These are phyloP conservation scores for Pachyuromys duprasi DNA, from an alignment of 2,797 vertebrate genomes.

Conservation along the genomic window DNA sequence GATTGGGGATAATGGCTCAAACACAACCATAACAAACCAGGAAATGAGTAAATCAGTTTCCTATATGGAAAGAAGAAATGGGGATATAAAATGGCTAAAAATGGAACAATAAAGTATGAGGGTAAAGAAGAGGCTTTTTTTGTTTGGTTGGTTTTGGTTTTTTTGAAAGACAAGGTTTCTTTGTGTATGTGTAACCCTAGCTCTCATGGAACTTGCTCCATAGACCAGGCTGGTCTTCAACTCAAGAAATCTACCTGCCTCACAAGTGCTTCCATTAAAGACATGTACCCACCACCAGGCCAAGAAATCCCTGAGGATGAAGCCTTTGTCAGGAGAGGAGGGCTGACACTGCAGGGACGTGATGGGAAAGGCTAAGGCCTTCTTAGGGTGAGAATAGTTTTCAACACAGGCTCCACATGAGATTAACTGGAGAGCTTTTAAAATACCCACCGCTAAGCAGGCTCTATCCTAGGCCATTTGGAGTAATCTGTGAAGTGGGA, in stretches of 20 bases:
- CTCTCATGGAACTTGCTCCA: neutral
- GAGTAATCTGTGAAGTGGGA: neutral
- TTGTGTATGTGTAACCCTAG: neutral
- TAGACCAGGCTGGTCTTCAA: neutral
- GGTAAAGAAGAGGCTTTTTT: neutral
- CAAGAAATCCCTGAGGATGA: conserved; percentile 30
- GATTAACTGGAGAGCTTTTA: conserved; percentile 34
- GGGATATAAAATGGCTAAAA: conserved; percentile 19
- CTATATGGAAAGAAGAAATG: neutral
- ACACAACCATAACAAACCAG: conserved; percentile 5
- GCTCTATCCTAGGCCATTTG: neutral
- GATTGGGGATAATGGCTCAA: neutral
- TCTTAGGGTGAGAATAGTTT: neutral
- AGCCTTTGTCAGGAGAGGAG: neutral
- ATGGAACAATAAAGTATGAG: neutral
- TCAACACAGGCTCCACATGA: neutral
- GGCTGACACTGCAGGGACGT: neutral
- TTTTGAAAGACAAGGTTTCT: neutral
- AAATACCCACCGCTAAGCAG: neutral
- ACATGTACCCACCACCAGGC: neutral
- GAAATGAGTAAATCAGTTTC: neutral
- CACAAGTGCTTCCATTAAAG: neutral
- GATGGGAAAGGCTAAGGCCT: neutral
- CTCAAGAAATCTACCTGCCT: neutral
- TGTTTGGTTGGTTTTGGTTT: no score